Evolutionary conservation across 2,113 vertebrate species (phyloP), one percentile per base, ranked within the genome.

Genomic region (Ia io): DNA sequence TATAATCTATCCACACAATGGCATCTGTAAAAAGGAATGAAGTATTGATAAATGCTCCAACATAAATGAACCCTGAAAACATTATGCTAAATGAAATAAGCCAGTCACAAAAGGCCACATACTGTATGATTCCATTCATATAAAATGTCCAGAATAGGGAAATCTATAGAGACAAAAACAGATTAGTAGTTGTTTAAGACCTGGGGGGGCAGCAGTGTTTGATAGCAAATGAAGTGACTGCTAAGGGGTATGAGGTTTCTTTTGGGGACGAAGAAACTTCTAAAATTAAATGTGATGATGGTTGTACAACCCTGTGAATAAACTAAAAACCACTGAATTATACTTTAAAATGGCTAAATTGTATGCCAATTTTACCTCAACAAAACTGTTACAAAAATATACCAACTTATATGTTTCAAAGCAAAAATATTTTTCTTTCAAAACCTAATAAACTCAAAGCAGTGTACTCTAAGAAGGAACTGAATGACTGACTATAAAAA

Each of bases 381-480:
- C 71, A 88, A 91, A 86, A 80, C 65, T 74, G 35, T 25, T 80
- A 53, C 4, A 42, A 87, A 92, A 88, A 74, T 35, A 69, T n/a
- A 74, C 40, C 35, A 74, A 79, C 56, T 76, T 49, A 71, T 61
- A 84, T 35, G 40, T 14, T 94, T 74, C 71, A 61, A 84, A 90
- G 30, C 84, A 90, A 94, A 92, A 92, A 53, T 28, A 44, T 51
- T 76, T 76, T 85, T 92, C 67, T 30, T 91, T 71, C 32, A 32
- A 70, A 59, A 82, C 0, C 5, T 35, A 84, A 61, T 74, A 87
- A 94, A 90, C 69, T 90, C 42, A 86, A 37, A 30, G 2, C 22
- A 79, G 32, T 22, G 0, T 80, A 93, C 18, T 90, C 13, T 61
- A 85, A 53, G 32, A 74, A 73, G 37, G 17, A 12, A 80, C 42